These are phyloP conservation scores for Marisa cornuarietis DNA, from an alignment of 1,140 invertebrate species.

Conservation along the genomic window DNA sequence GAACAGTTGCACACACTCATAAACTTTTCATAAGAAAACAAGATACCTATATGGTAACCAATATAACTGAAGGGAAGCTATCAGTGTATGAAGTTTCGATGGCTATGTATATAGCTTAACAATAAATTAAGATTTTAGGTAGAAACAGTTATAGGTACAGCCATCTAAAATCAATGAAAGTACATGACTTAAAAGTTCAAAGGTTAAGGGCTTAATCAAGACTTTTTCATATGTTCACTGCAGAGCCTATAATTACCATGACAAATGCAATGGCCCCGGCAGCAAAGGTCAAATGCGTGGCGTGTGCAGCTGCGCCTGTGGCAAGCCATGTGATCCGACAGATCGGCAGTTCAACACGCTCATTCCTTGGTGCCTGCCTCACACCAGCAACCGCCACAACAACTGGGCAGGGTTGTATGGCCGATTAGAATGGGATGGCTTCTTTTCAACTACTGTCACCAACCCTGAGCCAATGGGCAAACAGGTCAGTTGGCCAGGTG, in stretches of 20 bases:
- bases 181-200: no score
- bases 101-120: no score
- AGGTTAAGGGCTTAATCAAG: no score
- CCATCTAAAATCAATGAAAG: no score
- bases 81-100: no score
- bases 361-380: constrained; percentile 90
- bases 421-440: constrained; percentile 84
- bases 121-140: no score
- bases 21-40: no score
- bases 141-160: no score
- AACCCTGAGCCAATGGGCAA: constrained; percentile 93
- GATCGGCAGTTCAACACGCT: constrained; percentile 86
- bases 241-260: constrained; percentile 76
- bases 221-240: constrained; percentile 1
- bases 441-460: constrained; percentile 81
- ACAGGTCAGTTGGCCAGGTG: constrained; percentile 70
- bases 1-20: no score
- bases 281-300: constrained; percentile 74
- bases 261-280: constrained; percentile 76
- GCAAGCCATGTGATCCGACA: constrained; percentile 74
- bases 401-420: constrained; percentile 84
- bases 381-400: constrained; percentile 87
- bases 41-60: no score
- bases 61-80: no score
- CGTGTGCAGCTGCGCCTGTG: constrained; percentile 81